Percentiles rank a stretch among this genome's conserved stretches.
Conservation (phyloP, 2,113 vertebrate genomes). For the Larimichthys polyactis region DNA sequence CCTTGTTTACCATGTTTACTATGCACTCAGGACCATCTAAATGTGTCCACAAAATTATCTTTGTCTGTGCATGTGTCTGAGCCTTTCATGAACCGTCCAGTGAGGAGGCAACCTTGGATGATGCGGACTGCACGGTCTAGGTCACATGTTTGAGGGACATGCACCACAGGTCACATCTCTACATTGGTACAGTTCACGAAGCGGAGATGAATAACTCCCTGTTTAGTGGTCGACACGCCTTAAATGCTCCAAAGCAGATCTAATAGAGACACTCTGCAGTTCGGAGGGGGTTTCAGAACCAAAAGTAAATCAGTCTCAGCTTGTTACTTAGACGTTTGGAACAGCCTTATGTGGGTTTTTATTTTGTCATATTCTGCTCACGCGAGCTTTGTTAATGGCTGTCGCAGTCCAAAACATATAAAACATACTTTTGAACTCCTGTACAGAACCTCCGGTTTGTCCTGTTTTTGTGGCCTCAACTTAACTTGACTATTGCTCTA, state of each 20-base stretch:
- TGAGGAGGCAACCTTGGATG: conserved; percentile 17
- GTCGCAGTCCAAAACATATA: conserved; percentile 38
- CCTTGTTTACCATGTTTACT: conserved; percentile 60
- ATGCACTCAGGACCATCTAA: conserved; percentile 3
- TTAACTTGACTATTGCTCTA: conserved; percentile 19
- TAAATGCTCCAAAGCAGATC: conserved; percentile 20
- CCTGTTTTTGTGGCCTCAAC: conserved; percentile 9
- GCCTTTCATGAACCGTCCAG: conserved; percentile 28
- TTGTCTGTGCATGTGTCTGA: neutral
- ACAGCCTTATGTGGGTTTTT: conserved; percentile 1
- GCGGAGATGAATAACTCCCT: conserved; percentile 35
- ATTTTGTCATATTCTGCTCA: conserved; percentile 21
- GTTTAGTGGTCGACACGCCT: conserved; percentile 15
- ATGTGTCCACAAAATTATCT: conserved; percentile 41
- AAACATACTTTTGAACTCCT: conserved; percentile 33
- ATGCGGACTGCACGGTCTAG: conserved; percentile 17
- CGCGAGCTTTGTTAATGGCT: conserved; percentile 28
- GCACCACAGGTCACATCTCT: conserved; percentile 25
- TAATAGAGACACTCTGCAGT: conserved; percentile 23
- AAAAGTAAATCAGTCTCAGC: conserved; percentile 41
- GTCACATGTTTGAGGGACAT: conserved; percentile 58
- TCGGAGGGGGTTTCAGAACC: conserved; percentile 11
- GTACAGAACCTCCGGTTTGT: neutral
- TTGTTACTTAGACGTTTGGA: conserved; percentile 42
- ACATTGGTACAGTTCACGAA: neutral